Conservation (phyloP, 2,113 vertebrate genomes). For the Urocitellus parryii region DNA sequence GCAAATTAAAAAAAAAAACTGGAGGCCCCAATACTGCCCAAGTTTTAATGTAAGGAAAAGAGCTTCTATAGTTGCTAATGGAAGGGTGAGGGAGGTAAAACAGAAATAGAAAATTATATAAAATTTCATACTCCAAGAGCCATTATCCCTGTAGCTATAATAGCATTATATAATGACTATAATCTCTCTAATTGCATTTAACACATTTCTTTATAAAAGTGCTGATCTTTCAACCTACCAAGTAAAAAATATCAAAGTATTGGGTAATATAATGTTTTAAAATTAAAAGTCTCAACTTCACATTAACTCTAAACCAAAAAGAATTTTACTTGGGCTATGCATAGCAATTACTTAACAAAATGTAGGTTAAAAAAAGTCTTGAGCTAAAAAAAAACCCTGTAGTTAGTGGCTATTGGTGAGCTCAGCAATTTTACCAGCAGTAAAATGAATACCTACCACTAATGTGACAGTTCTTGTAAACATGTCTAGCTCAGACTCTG, state of each 20-base stretch:
- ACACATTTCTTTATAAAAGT: constrained; percentile 9
- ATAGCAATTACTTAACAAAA: background rate
- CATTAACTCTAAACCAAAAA: background rate
- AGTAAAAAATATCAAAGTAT: background rate
- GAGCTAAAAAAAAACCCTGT: background rate
- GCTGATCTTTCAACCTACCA: background rate
- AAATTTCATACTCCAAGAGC: background rate
- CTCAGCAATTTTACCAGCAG: constrained; percentile 47
- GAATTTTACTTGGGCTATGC: background rate
- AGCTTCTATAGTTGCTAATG: background rate
- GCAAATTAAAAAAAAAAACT: background rate
- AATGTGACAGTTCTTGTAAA: constrained; percentile 17
- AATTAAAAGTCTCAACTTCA: background rate
- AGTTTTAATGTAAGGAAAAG: background rate
- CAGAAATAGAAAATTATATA: background rate
- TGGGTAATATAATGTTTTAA: background rate
- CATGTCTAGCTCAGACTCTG: background rate
- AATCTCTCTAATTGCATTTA: background rate
- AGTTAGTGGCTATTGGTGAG: background rate
- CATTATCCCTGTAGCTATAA: background rate
- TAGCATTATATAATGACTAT: background rate
- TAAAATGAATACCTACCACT: background rate
- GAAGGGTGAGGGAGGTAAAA: background rate
- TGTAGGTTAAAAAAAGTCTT: background rate
- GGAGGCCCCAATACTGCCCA: too few species aligned